phyloP scores from a whole-genome alignment of 1,140 invertebrate genomes.

The Hylaeus volcanicus region DNA sequence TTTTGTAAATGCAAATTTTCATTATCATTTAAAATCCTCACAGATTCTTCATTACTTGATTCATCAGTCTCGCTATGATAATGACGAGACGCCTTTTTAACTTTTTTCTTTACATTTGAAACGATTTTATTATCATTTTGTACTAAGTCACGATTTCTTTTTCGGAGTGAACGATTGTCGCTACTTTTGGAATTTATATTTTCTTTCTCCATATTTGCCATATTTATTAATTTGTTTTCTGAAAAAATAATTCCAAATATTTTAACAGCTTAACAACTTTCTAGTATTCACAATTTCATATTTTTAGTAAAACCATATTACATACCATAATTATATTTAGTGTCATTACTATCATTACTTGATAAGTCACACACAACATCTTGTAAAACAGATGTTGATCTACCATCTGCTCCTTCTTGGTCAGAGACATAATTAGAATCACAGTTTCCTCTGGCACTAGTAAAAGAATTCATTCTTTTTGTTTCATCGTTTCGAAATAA shows the following conservation, averaged over 20 bases:
- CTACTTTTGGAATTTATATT: conserved; percentile 39
- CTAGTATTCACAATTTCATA: neutral
- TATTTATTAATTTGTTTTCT: neutral
- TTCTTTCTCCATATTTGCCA: conserved; percentile 41
- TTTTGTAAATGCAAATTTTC: neutral
- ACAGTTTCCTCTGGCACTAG: neutral
- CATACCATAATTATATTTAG: conserved; percentile 38
- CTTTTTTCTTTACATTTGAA: conserved; percentile 23
- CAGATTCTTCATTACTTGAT: conserved; percentile 26
- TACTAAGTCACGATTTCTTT: conserved; percentile 53
- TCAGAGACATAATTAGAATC: neutral
- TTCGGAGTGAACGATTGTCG: conserved; percentile 42
- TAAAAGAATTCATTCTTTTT: neutral
- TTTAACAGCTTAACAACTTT: neutral
- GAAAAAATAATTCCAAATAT: conserved; percentile 8
- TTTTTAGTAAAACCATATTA: neutral
- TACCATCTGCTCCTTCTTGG: conserved; percentile 31
- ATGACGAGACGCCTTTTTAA: conserved; percentile 17
- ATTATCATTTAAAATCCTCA: neutral
- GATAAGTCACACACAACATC: conserved; percentile 3
- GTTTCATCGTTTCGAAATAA: neutral
- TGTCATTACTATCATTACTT: conserved; percentile 24
- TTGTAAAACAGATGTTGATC: conserved; percentile 16
- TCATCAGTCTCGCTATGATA: conserved; percentile 10
- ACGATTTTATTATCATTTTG: conserved; percentile 34